Conservation (phyloP, 1,140 invertebrate genomes). For the Neuroterus valhalla region DNA sequence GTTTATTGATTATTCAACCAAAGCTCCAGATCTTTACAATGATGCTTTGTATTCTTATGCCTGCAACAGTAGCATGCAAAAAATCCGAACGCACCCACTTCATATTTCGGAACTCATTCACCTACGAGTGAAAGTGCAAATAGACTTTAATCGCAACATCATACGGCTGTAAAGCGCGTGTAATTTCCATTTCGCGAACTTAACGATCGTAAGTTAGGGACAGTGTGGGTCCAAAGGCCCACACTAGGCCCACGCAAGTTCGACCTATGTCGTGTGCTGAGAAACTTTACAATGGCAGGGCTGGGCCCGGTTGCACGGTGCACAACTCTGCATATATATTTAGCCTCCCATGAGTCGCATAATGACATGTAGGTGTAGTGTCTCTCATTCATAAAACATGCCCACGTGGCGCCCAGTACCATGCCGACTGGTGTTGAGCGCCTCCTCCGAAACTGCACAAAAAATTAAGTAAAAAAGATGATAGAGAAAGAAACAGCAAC, state of each 20-base stretch:
- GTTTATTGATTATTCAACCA: no score
- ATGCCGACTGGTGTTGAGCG: neutral
- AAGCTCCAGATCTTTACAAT: no score
- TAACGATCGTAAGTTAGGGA: slow-evolving; percentile 27
- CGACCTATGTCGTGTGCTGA: slow-evolving; percentile 19
- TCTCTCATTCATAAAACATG: slow-evolving; percentile 67
- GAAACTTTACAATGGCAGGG: slow-evolving; percentile 52
- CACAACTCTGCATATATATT: slow-evolving; percentile 48
- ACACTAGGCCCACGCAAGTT: slow-evolving; percentile 46
- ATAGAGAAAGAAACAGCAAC: neutral
- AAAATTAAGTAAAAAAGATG: neutral
- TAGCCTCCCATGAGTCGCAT: slow-evolving; percentile 44
- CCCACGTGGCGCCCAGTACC: slow-evolving; percentile 53
- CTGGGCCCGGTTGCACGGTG: slow-evolving; percentile 53
- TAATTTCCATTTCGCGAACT: neutral
- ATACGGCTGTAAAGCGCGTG: neutral
- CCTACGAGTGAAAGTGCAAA: slow-evolving; percentile 29
- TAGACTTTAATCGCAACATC: neutral
- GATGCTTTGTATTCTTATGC: neutral
- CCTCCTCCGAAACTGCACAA: slow-evolving; percentile 30
- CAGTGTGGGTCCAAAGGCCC: neutral
- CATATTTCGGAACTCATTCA: neutral
- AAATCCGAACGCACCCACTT: neutral
- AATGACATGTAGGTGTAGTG: slow-evolving; percentile 60
- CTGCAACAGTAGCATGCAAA: neutral